Evolutionary conservation across 2,888 invertebrate genomes (phyloP), one percentile per base, ranked within the genome.

Genomic region (Spicauda simplicius): DNA sequence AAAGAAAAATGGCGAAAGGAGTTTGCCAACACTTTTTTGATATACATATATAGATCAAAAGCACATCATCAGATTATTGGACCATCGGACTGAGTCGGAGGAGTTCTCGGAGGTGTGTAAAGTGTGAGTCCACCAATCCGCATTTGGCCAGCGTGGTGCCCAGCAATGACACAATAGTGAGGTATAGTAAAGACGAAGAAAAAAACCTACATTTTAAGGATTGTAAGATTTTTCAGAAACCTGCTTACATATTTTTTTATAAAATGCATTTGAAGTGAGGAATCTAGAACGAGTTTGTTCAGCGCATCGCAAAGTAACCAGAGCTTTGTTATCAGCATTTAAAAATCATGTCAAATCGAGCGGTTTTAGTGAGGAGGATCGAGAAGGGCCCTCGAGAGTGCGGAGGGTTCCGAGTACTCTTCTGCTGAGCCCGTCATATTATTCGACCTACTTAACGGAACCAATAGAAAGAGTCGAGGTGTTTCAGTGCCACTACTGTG

Each of bases 261-360:
- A 50, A 18, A 8, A 50, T 50, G 50, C 50, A 50, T 50, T 50
- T 50, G 50, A 50, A 50, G 50, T 50, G 50, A 16, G 10, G 50
- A 50, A n/a, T 18, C 50, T 18, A 20, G 45, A 48, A 14, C 45
- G 16, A 45, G 55, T 55, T 45, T 55, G 30, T 57, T 37, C 14
- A 52, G 25, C 48, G 63, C 57, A 64, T 54, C 16, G 54, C 69
- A 62, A 62, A 54, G 62, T 62, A 54, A 41, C 58, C 52, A 58
- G 25, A 66, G 59, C 48, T 54, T 80, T 80, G 82, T 80, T 91
- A 91, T 91, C 91, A 81, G 82, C 81, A 84, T 91, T 91, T 90
- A 88, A 90, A 87, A 92, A 92, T 92, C 91, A 88, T 91, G 92
- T 90, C 88, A 90, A 91, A 92, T 92, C 90, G 91, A 87, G 89